Percentiles rank a stretch among this genome's conserved stretches.
phyloP scores from a whole-genome alignment of 1,140 invertebrate species.

The Scaptomyza montana region DNA sequence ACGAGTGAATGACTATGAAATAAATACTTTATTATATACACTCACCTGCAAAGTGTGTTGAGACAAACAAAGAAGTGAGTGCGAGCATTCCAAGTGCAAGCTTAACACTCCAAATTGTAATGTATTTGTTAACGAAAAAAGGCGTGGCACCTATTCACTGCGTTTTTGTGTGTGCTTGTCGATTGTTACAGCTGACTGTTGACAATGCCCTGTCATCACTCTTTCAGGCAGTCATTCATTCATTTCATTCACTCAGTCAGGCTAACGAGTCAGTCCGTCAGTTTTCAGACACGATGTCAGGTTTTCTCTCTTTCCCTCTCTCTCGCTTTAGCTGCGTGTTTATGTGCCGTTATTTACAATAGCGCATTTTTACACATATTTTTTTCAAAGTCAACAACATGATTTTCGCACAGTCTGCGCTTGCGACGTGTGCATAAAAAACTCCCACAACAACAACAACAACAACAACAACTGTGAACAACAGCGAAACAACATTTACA shows the following conservation, averaged over 20 bases:
- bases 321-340: slow-evolving; percentile 42
- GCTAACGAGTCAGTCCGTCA: slow-evolving; percentile 31
- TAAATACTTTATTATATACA: no score
- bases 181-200: slow-evolving; percentile 51
- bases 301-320: background rate
- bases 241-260: slow-evolving; percentile 35
- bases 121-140: slow-evolving; percentile 55
- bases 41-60: slow-evolving; percentile 42
- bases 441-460: slow-evolving; percentile 24
- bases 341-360: slow-evolving; percentile 80
- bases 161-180: slow-evolving; percentile 15
- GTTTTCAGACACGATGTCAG: slow-evolving; percentile 24
- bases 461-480: slow-evolving; percentile 38
- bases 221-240: slow-evolving; percentile 52
- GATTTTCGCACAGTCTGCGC: slow-evolving; percentile 69
- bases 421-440: slow-evolving; percentile 74
- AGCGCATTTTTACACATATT: slow-evolving; percentile 82
- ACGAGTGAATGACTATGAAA: slow-evolving; percentile 4
- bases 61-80: slow-evolving; percentile 40
- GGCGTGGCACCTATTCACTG: slow-evolving; percentile 17
- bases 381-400: slow-evolving; percentile 82
- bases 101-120: slow-evolving; percentile 58
- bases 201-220: slow-evolving; percentile 75
- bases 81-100: slow-evolving; percentile 48
- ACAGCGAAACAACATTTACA: slow-evolving; percentile 82